Conservation (phyloP, 1,140 invertebrate species). For the Schlechtendalia chinensis region DNA sequence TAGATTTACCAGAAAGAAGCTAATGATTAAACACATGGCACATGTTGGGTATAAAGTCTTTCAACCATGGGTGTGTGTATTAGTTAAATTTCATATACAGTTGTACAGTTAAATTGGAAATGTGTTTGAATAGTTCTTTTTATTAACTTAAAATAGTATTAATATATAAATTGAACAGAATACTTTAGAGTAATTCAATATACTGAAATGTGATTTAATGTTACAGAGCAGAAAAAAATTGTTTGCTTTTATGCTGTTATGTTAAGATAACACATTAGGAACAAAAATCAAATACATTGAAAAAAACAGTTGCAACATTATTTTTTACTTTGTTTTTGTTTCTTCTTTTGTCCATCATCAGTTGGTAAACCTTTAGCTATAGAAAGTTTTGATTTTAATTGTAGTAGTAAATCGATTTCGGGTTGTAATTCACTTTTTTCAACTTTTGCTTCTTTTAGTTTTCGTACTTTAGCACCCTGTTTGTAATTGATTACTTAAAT, state of each 20-base stretch:
- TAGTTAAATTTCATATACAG: too few relatives aligned
- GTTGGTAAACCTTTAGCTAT: slow-evolving; percentile 12
- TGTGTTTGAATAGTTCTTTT: too few relatives aligned
- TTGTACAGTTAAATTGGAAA: too few relatives aligned
- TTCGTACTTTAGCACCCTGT: slow-evolving; percentile 72
- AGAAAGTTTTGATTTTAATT: slow-evolving; percentile 71
- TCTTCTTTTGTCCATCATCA: neutral
- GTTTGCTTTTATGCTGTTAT: neutral
- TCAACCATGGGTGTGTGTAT: too few relatives aligned
- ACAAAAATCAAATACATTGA: neutral
- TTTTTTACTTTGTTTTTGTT: slow-evolving; percentile 28
- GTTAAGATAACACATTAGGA: neutral
- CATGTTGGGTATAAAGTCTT: too few relatives aligned
- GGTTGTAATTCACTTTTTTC: slow-evolving; percentile 72
- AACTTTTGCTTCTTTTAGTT: slow-evolving; percentile 70
- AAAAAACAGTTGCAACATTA: too few relatives aligned
- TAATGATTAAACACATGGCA: too few relatives aligned
- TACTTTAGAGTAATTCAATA: too few relatives aligned
- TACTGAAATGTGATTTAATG: neutral
- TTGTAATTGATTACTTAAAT: slow-evolving; percentile 43
- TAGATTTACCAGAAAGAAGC: too few relatives aligned
- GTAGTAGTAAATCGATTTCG: slow-evolving; percentile 70
- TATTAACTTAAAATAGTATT: too few relatives aligned
- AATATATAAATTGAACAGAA: too few relatives aligned
- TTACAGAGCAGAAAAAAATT: neutral